phyloP scores from a whole-genome alignment of 2,888 invertebrate species.

The Lymantria dispar region DNA sequence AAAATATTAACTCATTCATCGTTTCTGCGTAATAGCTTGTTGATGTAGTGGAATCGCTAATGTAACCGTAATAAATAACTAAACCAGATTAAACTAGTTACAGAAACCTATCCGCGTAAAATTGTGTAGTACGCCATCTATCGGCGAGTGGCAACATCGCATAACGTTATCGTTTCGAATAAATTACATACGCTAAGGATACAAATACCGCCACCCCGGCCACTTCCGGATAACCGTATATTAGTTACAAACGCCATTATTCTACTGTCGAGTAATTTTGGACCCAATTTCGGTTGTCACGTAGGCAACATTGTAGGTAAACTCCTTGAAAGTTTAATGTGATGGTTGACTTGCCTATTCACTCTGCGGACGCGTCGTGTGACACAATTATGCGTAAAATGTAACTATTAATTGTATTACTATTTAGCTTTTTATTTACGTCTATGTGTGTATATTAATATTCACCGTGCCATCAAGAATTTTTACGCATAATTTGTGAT shows the following conservation, averaged over 20 bases:
- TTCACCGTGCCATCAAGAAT: too few species aligned
- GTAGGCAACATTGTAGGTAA: conserved; percentile 33
- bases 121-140: conserved; percentile 49
- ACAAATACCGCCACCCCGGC: conserved; percentile 38
- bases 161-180: conserved; percentile 20
- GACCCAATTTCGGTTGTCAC: conserved; percentile 44
- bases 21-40: conserved; percentile 18
- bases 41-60: conserved; percentile 27
- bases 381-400: conserved; percentile 21
- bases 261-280: conserved; percentile 43
- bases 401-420: neutral
- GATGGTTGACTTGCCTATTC: conserved; percentile 27
- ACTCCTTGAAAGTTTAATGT: conserved; percentile 46
- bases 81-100: conserved; percentile 7
- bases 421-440: too few species aligned
- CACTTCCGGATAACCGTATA: conserved; percentile 50
- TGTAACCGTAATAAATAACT: conserved; percentile 25
- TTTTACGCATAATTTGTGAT: too few species aligned
- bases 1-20: conserved; percentile 29
- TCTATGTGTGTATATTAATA: too few species aligned
- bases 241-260: conserved; percentile 46
- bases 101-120: conserved; percentile 1
- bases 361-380: conserved; percentile 14
- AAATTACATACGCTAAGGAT: conserved; percentile 39
- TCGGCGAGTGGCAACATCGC: conserved; percentile 41